These are phyloP conservation scores for Greenwoodochromis staneri DNA, from an alignment of 2,113 vertebrate genomes.

Conservation along the genomic window DNA sequence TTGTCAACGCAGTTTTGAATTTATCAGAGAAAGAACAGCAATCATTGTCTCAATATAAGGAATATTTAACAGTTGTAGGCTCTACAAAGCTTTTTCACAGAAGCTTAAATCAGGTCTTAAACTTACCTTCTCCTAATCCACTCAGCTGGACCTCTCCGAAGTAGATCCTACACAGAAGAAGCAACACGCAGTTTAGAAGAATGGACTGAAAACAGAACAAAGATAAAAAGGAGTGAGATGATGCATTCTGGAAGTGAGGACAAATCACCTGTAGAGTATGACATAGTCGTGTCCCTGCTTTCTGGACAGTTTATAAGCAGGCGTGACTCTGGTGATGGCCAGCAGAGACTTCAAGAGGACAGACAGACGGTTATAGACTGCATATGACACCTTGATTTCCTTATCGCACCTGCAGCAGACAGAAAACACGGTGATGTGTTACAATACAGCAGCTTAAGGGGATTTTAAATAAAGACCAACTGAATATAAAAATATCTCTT, in stretches of 20 bases:
- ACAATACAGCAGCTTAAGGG: neutral
- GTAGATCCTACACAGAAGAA: slow-evolving; percentile 82
- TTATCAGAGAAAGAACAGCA: neutral
- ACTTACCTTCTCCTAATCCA: slow-evolving; percentile 93
- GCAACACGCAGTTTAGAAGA: neutral
- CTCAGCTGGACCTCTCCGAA: slow-evolving; percentile 96
- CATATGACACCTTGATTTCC: slow-evolving; percentile 98
- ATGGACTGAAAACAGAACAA: neutral
- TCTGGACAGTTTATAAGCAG: slow-evolving; percentile 94
- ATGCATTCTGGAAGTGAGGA: neutral
- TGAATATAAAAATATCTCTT: neutral
- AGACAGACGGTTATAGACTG: slow-evolving; percentile 96
- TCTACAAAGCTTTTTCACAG: neutral
- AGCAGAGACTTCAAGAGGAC: slow-evolving; percentile 94
- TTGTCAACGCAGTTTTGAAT: neutral
- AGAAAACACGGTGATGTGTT: neutral
- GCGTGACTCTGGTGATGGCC: slow-evolving; percentile 95
- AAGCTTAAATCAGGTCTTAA: neutral
- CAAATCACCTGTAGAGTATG: slow-evolving; percentile 91
- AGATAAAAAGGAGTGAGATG: neutral
- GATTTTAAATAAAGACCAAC: neutral
- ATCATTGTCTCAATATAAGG: neutral
- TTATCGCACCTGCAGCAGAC: slow-evolving; percentile 84
- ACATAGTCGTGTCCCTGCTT: slow-evolving; percentile 98
- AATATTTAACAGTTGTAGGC: neutral